These are phyloP conservation scores for Acinonyx jubatus DNA, from an alignment of 2,113 vertebrate genomes.

Conservation along the genomic window DNA sequence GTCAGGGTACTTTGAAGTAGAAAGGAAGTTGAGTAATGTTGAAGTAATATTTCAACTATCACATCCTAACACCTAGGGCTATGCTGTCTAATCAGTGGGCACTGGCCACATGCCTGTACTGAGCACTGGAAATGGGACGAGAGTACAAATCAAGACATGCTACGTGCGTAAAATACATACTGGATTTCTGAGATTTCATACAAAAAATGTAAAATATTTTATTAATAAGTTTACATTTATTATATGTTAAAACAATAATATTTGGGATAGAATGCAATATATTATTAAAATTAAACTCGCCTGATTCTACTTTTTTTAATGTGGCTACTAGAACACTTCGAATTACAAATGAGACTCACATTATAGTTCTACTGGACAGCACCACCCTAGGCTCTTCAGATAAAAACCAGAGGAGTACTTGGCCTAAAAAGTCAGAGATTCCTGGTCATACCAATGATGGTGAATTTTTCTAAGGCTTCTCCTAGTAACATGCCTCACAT, in stretches of 20 bases:
- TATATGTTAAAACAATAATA: neutral
- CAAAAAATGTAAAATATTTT: neutral
- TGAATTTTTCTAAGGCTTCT: neutral
- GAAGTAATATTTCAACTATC: neutral
- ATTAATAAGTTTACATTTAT: neutral
- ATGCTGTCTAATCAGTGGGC: neutral
- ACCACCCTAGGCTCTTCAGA: neutral
- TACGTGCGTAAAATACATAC: neutral
- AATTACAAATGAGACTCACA: neutral
- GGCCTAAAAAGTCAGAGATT: neutral
- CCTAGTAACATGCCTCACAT: neutral
- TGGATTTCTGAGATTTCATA: neutral
- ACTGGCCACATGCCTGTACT: neutral
- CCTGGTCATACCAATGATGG: neutral
- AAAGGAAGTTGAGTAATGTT: neutral
- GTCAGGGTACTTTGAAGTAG: neutral
- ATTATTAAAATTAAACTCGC: constrained; percentile 16
- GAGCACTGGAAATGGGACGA: neutral
- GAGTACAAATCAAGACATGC: neutral
- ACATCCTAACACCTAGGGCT: neutral
- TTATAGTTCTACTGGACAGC: neutral
- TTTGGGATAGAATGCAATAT: neutral
- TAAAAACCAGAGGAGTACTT: neutral
- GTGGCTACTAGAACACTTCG: neutral
- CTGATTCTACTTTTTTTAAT: neutral